These are phyloP conservation scores for Mycalesis mineus DNA, from an alignment of 2,888 invertebrate species.

Conservation along the genomic window DNA sequence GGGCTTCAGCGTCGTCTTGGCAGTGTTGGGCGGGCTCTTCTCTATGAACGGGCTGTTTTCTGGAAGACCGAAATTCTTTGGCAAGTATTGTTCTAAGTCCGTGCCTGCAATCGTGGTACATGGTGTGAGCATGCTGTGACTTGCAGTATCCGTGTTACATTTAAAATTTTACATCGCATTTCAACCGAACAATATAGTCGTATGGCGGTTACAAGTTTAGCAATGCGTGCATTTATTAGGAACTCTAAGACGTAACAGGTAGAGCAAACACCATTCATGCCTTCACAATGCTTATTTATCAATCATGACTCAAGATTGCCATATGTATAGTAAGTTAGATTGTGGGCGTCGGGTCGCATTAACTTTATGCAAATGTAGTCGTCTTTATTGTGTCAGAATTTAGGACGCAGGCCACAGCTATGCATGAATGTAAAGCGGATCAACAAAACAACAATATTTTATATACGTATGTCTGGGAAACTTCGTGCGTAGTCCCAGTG, in stretches of 20 bases:
- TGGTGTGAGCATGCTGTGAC: conserved; percentile 31
- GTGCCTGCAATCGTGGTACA: conserved; percentile 64
- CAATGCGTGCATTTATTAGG: conserved; percentile 19
- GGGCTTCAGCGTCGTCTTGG: conserved; percentile 58
- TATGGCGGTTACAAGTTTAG: not conserved
- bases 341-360: conserved; percentile 26
- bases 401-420: not conserved
- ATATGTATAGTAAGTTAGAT: conserved; percentile 19
- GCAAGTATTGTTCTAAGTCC: conserved; percentile 79
- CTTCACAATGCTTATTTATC: conserved; percentile 22
- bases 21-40: conserved; percentile 70
- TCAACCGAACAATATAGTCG: not conserved
- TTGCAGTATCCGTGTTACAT: conserved; percentile 17
- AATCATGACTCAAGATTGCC: conserved; percentile 26
- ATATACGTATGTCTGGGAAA: no score
- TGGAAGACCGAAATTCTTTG: conserved; percentile 80
- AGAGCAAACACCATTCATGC: conserved; percentile 19
- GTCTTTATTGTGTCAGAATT: conserved; percentile 9
- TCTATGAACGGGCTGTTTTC: conserved; percentile 72
- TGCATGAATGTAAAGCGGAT: not conserved
- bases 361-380: conserved; percentile 23
- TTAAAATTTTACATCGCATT: conserved; percentile 14
- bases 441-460: no score
- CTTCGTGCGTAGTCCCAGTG: not conserved
- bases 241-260: conserved; percentile 17